Percentiles rank a stretch among this genome's conserved stretches.
These are phyloP conservation scores for Stomorhina lunata DNA, from an alignment of 2,888 invertebrate genomes.

Conservation along the genomic window DNA sequence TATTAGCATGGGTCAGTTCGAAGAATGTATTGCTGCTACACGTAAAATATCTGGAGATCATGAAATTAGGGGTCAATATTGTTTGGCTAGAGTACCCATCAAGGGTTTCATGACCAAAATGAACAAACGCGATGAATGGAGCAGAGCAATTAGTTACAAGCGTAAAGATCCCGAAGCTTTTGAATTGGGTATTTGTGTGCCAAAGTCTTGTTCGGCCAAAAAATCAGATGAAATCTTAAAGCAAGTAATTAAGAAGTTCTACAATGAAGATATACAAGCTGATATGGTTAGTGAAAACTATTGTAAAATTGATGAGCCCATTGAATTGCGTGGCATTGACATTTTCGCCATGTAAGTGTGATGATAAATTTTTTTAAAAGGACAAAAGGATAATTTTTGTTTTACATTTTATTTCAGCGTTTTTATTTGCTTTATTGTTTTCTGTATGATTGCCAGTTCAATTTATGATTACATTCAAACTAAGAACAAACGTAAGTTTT, in stretches of 20 bases:
- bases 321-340: constrained; percentile 74
- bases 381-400: background rate
- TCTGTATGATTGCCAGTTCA: constrained; percentile 74
- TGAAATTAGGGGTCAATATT: constrained; percentile 79
- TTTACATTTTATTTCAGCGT: constrained; percentile 70
- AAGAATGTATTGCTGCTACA: constrained; percentile 79
- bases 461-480: constrained; percentile 75
- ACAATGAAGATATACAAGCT: constrained; percentile 43
- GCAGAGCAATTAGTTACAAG: constrained; percentile 72
- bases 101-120: constrained; percentile 70
- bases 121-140: constrained; percentile 66
- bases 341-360: constrained; percentile 77
- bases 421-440: constrained; percentile 74
- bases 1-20: constrained; percentile 80
- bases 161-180: constrained; percentile 72
- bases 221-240: constrained; percentile 72
- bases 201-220: constrained; percentile 74
- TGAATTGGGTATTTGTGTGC: constrained; percentile 78
- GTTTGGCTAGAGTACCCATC: constrained; percentile 75
- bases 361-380: background rate
- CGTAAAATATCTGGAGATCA: constrained; percentile 68
- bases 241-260: constrained; percentile 67
- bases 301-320: constrained; percentile 73
- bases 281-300: constrained; percentile 70
- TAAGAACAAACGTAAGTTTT: constrained; percentile 73